Percentiles rank a stretch among this genome's conserved stretches.
These are phyloP conservation scores for Agonopterix alstromeriana DNA, from an alignment of 2,888 invertebrate genomes.

Conservation along the genomic window DNA sequence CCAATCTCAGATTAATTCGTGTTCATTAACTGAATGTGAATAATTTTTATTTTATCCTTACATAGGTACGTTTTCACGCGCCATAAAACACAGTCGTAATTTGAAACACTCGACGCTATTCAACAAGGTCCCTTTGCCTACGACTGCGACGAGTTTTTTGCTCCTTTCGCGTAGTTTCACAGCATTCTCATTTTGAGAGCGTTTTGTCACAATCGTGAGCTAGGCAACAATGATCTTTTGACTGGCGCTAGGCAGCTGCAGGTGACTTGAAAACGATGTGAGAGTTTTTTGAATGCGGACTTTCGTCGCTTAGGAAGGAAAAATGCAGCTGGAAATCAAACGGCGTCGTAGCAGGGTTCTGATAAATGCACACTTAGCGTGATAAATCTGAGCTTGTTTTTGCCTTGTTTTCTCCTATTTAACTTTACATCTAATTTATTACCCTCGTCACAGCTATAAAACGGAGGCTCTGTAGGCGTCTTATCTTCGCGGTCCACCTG, in stretches of 20 bases:
- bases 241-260: slow-evolving; percentile 37
- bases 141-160: slow-evolving; percentile 25
- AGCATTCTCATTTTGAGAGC: slow-evolving; percentile 31
- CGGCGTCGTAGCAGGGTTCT: slow-evolving; percentile 12
- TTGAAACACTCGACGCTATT: slow-evolving; percentile 42
- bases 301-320: slow-evolving; percentile 3
- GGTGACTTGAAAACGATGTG: slow-evolving; percentile 34
- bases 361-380: background rate
- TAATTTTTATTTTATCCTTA: slow-evolving; percentile 9
- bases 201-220: slow-evolving; percentile 44
- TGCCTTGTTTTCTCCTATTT: background rate
- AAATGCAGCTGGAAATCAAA: slow-evolving; percentile 39
- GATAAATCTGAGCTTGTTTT: slow-evolving; percentile 1
- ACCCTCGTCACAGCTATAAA: slow-evolving; percentile 4
- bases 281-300: slow-evolving; percentile 19
- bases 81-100: slow-evolving; percentile 44
- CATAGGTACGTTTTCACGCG: slow-evolving; percentile 36
- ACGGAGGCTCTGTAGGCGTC: slow-evolving; percentile 1
- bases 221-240: slow-evolving; percentile 61
- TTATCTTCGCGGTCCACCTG: slow-evolving; percentile 7
- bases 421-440: slow-evolving; percentile 5
- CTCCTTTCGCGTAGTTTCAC: slow-evolving; percentile 21
- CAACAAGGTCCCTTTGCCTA: slow-evolving; percentile 38
- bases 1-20: background rate
- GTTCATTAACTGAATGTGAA: background rate